Evolutionary conservation across 2,113 vertebrate genomes (phyloP).

Genomic region (Vulpes vulpes): DNA sequence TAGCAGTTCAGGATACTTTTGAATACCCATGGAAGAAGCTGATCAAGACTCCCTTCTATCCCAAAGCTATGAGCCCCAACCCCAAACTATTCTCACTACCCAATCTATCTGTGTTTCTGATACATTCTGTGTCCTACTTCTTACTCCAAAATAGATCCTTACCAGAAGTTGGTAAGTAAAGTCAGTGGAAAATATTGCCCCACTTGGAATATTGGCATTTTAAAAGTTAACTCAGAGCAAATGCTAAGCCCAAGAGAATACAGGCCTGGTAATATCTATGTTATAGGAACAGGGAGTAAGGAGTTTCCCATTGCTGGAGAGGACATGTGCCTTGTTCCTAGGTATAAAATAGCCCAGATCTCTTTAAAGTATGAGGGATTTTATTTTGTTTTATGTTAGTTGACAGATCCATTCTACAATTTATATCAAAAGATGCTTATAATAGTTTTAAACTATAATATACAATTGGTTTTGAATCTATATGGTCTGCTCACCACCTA

Average conservation of each 20-base stretch:
- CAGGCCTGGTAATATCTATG: background rate
- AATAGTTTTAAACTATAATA: conserved; percentile 32
- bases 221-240: conserved; percentile 51
- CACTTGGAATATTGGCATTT: background rate
- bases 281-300: background rate
- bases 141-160: background rate
- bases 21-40: background rate
- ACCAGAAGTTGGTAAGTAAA: background rate
- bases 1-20: background rate
- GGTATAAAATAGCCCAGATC: conserved; percentile 33
- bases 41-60: background rate
- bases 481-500: background rate
- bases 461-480: conserved; percentile 12
- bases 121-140: background rate
- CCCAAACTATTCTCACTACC: background rate
- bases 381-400: background rate
- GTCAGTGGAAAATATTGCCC: background rate
- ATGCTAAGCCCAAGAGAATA: background rate
- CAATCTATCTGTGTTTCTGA: background rate
- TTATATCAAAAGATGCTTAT: conserved; percentile 37
- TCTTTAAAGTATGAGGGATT: background rate
- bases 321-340: background rate
- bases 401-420: background rate
- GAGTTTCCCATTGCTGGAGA: background rate
- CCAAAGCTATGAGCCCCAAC: background rate